Conservation (phyloP, 1,140 invertebrate genomes). For the Sogatella furcifera region DNA sequence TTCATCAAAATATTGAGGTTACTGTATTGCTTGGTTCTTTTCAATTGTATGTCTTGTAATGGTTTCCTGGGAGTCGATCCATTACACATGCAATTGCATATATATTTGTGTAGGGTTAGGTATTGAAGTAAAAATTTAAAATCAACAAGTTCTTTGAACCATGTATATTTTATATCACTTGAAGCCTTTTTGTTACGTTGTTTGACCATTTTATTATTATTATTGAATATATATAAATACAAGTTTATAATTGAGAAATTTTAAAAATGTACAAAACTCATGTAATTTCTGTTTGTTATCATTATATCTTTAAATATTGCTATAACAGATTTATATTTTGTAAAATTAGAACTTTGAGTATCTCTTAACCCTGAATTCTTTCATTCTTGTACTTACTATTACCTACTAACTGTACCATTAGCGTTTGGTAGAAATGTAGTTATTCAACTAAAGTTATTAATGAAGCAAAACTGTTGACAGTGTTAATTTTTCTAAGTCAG, state of each 20-base stretch:
- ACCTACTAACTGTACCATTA: constrained; percentile 4
- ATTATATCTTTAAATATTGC: neutral
- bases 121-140: neutral
- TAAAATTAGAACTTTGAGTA: neutral
- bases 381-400: constrained; percentile 12
- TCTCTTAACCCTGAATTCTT: constrained; percentile 13
- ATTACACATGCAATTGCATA: neutral
- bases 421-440: neutral
- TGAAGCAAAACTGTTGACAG: neutral
- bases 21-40: no score
- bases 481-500: constrained; percentile 8
- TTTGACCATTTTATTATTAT: constrained; percentile 2
- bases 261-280: constrained; percentile 1
- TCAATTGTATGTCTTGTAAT: neutral
- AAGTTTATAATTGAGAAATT: neutral
- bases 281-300: constrained; percentile 1
- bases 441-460: neutral
- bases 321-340: no score
- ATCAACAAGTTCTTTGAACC: neutral
- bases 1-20: no score
- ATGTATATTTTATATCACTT: constrained; percentile 3
- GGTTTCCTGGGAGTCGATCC: neutral
- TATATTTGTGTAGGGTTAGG: constrained; percentile 1
- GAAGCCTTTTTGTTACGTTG: neutral
- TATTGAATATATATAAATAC: neutral